A percentile compares a stretch with the other conserved stretches of the same genome.
phyloP scores from a whole-genome alignment of 2,797 vertebrate genomes.

The Cirrhinus molitorella region DNA sequence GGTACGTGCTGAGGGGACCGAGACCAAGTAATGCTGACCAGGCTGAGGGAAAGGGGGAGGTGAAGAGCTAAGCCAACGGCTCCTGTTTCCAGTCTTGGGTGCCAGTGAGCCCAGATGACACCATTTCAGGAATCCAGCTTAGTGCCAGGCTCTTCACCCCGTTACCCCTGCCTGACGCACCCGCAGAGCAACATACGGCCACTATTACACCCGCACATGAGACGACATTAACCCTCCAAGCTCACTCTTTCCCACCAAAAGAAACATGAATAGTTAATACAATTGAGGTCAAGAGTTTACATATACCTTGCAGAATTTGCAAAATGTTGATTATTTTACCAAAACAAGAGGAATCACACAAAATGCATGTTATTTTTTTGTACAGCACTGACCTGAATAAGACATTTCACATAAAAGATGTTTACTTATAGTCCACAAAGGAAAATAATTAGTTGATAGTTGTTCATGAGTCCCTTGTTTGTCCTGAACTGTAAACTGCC shows the following conservation, averaged over 20 bases:
- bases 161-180: conserved; percentile 16
- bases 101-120: conserved; percentile 63
- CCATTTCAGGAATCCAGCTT: conserved; percentile 69
- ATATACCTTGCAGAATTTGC: too few relatives aligned
- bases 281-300: too few relatives aligned
- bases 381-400: too few relatives aligned
- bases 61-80: conserved; percentile 65
- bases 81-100: conserved; percentile 72
- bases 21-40: conserved; percentile 68
- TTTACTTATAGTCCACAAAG: too few relatives aligned
- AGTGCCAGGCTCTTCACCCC: conserved; percentile 56
- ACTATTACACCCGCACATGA: conserved; percentile 55
- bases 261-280: conserved; percentile 45
- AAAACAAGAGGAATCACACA: too few relatives aligned
- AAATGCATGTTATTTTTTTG: too few relatives aligned
- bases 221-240: conserved; percentile 37
- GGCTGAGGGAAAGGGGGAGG: conserved; percentile 44
- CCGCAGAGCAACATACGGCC: conserved; percentile 15
- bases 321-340: too few relatives aligned
- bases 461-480: too few relatives aligned
- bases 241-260: not conserved
- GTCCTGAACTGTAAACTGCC: too few relatives aligned
- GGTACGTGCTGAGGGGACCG: conserved; percentile 52
- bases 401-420: too few relatives aligned
- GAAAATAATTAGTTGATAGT: too few relatives aligned